Base-by-base conservation (phyloP, 2,888 invertebrate genomes). In the Troides aeacus region DNA sequence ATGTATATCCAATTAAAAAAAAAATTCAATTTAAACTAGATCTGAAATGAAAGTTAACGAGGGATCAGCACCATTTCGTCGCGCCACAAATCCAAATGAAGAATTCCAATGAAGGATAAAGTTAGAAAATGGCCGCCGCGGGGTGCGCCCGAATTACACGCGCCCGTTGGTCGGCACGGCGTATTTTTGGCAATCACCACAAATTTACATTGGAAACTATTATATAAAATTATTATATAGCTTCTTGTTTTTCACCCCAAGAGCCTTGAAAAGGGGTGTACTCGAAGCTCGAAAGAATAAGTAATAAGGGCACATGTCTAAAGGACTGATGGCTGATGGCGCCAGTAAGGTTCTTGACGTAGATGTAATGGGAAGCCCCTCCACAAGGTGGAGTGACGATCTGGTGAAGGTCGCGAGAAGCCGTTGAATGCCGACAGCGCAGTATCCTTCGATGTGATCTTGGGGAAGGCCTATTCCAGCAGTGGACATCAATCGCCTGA, bases 151-250 rank as follows among this genome's bases (percentile, higher is more conserved):
- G 79, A 87, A 83, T 87, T 84, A 86, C 74, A 75, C 75, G 71
- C 74, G 77, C 80, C 84, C 88, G 89, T 88, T 88, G 89, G 88
- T 86, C 88, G 78, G 72, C 72, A 70, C 75, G 73, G 66, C 68
- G 72, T 80, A 81, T 86, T 86, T 87, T 86, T 73, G 82, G 79
- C 81, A 78, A 84, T 83, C 79, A 79, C 71, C 70, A 75, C 57
- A 72, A 76, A 75, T 74, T 75, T 72, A 71, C 68, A 64, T 66
- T 72, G 72, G 58, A 53, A 58, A 60, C 59, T 65, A 72, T 73
- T 64, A 72, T 74, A 74, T 74, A 69, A 46, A 50, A 72, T 73
- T 72, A 21, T 69, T 72, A 70, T 70, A 70, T 66, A 68, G 46
- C 64, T 53, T 56, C 62, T 57, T 7, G 12, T 10, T 18, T 42